These are phyloP conservation scores for Belgica antarctica DNA, from an alignment of 2,888 invertebrate genomes.

Conservation along the genomic window DNA sequence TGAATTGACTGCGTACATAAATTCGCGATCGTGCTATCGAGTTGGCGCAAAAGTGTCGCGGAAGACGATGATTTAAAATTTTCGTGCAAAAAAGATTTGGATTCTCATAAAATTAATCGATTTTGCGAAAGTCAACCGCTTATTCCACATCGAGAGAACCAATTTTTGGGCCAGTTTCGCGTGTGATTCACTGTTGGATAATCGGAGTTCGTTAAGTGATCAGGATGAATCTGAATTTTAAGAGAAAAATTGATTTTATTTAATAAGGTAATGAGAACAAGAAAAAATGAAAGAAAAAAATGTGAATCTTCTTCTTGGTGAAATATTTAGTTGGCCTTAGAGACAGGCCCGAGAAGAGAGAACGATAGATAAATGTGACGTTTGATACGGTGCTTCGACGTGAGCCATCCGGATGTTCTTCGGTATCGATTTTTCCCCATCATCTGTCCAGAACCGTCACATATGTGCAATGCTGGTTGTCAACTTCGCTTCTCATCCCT, in stretches of 20 bases:
- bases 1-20: conserved; percentile 40
- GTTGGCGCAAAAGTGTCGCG: conserved; percentile 9
- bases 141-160: not conserved
- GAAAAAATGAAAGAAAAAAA: too few relatives aligned
- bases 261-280: conserved; percentile 37
- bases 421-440: not conserved
- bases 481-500: conserved; percentile 10
- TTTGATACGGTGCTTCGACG: too few relatives aligned
- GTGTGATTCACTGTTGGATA: not conserved
- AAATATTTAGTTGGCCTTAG: conserved; percentile 38
- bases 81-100: conserved; percentile 25
- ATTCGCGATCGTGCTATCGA: too few relatives aligned
- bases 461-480: conserved; percentile 15
- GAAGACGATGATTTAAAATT: conserved; percentile 1
- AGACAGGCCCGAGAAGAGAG: conserved; percentile 5
- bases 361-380: too few relatives aligned
- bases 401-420: not conserved
- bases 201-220: not conserved
- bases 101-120: conserved; percentile 38
- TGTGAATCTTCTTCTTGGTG: conserved; percentile 39
- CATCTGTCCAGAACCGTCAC: not conserved
- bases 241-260: conserved; percentile 44
- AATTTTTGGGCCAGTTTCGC: conserved; percentile 23
- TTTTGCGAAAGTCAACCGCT: conserved; percentile 40
- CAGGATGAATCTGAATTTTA: conserved; percentile 42